phyloP scores from a whole-genome alignment of 2,888 invertebrate species.

The Omphaloscelis lunosa region DNA sequence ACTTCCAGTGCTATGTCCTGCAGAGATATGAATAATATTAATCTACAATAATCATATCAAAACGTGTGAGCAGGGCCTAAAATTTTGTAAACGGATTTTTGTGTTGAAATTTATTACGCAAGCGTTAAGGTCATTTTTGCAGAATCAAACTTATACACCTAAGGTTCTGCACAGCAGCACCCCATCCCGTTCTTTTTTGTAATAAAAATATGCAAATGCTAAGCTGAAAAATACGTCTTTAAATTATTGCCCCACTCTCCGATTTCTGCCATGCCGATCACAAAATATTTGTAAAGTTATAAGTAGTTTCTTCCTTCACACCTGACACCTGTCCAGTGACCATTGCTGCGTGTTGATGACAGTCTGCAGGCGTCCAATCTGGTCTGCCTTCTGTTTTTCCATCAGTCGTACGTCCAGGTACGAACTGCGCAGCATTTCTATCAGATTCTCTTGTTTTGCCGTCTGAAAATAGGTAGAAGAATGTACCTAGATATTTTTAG shows the following conservation, averaged over 20 bases:
- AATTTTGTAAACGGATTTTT: not conserved
- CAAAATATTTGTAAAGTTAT: not conserved
- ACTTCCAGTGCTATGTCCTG: conserved; percentile 85
- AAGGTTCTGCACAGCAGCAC: not conserved
- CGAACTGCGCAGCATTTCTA: conserved; percentile 82
- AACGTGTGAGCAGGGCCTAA: not conserved
- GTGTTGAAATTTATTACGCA: not conserved
- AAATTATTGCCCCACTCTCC: not conserved
- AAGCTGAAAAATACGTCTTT: not conserved
- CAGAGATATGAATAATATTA: conserved; percentile 56
- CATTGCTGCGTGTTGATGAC: conserved; percentile 77
- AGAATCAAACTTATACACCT: not conserved
- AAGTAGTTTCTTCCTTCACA: conserved; percentile 45
- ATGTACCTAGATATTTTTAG: not conserved
- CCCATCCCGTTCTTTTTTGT: not conserved
- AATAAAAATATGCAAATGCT: not conserved
- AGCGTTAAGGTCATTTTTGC: not conserved
- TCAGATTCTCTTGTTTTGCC: conserved; percentile 84
- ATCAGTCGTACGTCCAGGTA: conserved; percentile 78
- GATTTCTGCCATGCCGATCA: not conserved
- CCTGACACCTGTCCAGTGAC: conserved; percentile 81
- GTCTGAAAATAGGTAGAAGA: conserved; percentile 65
- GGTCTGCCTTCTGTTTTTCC: conserved; percentile 77
- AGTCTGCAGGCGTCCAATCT: conserved; percentile 74
- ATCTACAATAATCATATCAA: too few species aligned